A percentile compares a stretch with the other conserved stretches of the same genome.
Evolutionary conservation across 2,888 invertebrate genomes (phyloP).

Genomic region (Coelopa pilipes): DNA sequence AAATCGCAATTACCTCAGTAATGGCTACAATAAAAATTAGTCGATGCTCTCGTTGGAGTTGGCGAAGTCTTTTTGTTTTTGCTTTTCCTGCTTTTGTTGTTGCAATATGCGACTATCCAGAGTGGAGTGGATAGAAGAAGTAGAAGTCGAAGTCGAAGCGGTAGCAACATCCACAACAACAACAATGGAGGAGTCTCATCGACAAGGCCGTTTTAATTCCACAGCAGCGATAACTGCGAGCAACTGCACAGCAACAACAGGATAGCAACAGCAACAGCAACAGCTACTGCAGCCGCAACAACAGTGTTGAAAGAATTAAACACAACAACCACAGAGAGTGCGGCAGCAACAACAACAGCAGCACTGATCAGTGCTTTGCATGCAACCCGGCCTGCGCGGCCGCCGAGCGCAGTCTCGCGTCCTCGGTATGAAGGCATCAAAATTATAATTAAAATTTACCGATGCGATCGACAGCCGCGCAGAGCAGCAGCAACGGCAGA

Average conservation of each 20-base stretch:
- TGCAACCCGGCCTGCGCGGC: conserved; percentile 27
- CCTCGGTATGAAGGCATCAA: conserved; percentile 34
- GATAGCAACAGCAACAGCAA: too few species aligned
- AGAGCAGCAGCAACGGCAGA: conserved; percentile 12
- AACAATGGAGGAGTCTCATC: background rate
- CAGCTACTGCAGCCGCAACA: too few species aligned
- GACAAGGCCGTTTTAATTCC: too few species aligned
- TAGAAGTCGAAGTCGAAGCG: background rate
- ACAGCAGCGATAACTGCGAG: conserved; percentile 14
- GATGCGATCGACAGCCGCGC: conserved; percentile 37
- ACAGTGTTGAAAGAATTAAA: too few species aligned
- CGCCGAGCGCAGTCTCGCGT: conserved; percentile 8
- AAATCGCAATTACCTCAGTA: too few species aligned
- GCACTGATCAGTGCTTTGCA: conserved; percentile 6
- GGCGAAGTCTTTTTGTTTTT: background rate
- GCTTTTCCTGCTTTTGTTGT: background rate
- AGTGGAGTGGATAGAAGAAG: background rate
- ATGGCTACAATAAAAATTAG: too few species aligned
- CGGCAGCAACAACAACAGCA: background rate
- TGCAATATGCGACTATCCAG: background rate
- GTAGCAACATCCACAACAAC: conserved; percentile 28
- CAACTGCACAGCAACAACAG: background rate
- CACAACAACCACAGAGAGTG: too few species aligned
- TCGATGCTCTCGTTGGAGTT: background rate
- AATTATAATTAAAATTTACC: conserved; percentile 44